Percentiles rank a stretch among this genome's conserved stretches.
Evolutionary conservation across 2,113 vertebrate species (phyloP).

Genomic region (Petrocephalus zakoni): DNA sequence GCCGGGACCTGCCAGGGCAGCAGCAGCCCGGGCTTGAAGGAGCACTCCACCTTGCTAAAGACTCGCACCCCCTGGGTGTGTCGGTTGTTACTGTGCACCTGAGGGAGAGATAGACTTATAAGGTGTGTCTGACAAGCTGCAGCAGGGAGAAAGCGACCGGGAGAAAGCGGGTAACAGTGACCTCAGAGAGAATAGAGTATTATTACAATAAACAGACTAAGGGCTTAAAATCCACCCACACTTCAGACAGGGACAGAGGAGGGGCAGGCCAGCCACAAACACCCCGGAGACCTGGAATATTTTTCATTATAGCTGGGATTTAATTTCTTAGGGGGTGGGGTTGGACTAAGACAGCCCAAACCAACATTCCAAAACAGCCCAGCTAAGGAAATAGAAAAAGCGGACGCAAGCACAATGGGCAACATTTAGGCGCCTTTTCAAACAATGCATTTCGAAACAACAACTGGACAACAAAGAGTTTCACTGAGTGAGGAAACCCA

Average conservation of each 20-base stretch:
- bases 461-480: background rate
- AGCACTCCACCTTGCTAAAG: constrained; percentile 74
- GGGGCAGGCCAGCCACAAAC: background rate
- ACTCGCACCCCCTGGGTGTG: constrained; percentile 76
- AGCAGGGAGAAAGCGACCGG: background rate
- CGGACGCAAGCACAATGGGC: background rate
- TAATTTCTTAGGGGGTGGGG: background rate
- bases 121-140: background rate
- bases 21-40: constrained; percentile 69
- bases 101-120: background rate
- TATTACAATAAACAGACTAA: background rate
- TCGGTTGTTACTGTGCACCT: constrained; percentile 92
- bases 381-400: background rate
- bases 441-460: background rate
- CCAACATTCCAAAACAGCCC: constrained; percentile 3
- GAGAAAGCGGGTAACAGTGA: background rate
- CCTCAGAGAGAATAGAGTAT: background rate
- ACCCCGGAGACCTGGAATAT: background rate
- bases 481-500: background rate
- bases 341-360: background rate
- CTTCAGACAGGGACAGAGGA: no score
- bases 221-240: background rate
- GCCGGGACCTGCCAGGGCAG: constrained; percentile 68
- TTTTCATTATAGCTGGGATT: background rate
- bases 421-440: background rate